Base-by-base conservation (phyloP, 2,797 vertebrate species). In the Serranus cabrilla region DNA sequence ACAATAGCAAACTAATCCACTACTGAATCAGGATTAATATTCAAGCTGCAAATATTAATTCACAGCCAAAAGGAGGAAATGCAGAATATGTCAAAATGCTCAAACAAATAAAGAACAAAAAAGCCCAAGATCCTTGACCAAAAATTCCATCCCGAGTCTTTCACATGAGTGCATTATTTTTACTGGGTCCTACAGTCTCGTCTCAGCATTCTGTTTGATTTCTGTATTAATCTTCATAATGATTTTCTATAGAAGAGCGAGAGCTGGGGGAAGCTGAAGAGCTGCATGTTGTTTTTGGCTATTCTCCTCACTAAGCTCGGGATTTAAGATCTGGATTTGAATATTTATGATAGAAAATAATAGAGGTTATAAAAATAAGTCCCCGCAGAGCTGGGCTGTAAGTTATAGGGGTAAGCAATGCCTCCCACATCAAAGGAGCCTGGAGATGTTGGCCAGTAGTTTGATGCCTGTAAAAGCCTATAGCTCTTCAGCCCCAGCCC, bases 271-370 rank as follows among this genome's bases (percentile, higher is more conserved):
- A 92, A 90, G 92, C 93, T 90, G 87, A 88, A 90, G 92, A 94
- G 86, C 89, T 66, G 85, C 86, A 90, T 92, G 93, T 95, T 96
- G 94, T 95, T 95, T 95, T 96, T 96, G 95, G 95, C 96, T 95
- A 96, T 96, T 97, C 95, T 97, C 93, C 95, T 93, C 94, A 90
- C 96, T 98, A 98, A 98, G 97, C 96, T 96, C 93, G 74, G 90
- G 96, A 95, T 96, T 95, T 98, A 97, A 96, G 92, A 97, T 96
- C 94, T 96, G 95, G 96, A 97, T 98, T 98, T 98, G 97, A 97
- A 98, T 97, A 98, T 98, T 97, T 97, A 98, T 96, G 96, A 97
- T 96, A 95, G 95, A 97, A 97, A 97, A 98, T 98, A 97, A 98
- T 97, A 95, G 96, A 95, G 95, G 96, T 97, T 97, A 96, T 97